Base-by-base conservation (phyloP, 1,140 invertebrate species). In the Zaprionus taronus region DNA sequence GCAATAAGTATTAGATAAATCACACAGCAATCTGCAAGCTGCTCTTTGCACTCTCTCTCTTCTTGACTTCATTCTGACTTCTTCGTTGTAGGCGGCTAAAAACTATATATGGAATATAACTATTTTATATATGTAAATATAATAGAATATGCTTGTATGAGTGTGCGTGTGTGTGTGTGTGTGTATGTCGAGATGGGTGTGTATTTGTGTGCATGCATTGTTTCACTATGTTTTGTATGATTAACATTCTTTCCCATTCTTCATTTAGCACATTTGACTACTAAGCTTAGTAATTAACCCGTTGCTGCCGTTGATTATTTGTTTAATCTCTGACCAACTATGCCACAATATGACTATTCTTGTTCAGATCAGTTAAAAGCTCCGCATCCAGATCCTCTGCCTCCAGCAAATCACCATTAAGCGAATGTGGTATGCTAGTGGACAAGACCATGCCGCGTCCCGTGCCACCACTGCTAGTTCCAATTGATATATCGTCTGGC, bases 341-440 rank as follows among this genome's bases (percentile, higher is more conserved):
- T 84, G 91, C 91, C 79, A 92, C 83, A 73, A 92, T 87, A 77
- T 92, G 91, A 76, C 91, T 92, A 83, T 92, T 92, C 58, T 92
- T 92, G 75, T 92, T 92, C 34, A 92, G 76, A 90, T 92, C 91
- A 53, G 91, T 92, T 64, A 92, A 79, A 72, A 92, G 77, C 56
- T 92, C 84, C 11, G 79, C 83, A 64, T 84, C 79, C 41, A 92
- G 72, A 75, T 92, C 91, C 38, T 92, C 91, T 1, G 84, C 79
- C 34, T 92, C 91, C 4, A 92, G 72, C n/a, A 92, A 67, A 66
- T 92, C 91, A 38, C 91, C 91, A 49, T 92, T 92, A 1, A 92
- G 60, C 15, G 87, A 85, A 65, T 91, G 79, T 47, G 90, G 90
- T 62, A 91, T 92, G 72, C 89, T 81, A 0, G 77, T 91, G 14